A percentile compares a stretch with the other conserved stretches of the same genome.
phyloP scores from a whole-genome alignment of 2,797 vertebrate genomes.

The Mormyrops boulengeri region DNA sequence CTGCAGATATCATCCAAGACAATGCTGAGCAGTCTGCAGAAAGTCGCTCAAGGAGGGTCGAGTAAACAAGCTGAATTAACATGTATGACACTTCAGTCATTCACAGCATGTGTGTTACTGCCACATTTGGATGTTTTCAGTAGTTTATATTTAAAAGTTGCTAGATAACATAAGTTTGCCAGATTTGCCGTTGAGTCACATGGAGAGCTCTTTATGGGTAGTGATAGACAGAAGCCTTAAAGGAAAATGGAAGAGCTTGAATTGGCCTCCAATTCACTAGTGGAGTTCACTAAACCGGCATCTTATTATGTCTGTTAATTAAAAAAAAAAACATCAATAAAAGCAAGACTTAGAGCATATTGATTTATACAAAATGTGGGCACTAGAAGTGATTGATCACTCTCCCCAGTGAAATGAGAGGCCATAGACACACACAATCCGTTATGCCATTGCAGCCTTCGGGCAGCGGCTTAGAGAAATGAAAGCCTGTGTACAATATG shows the following conservation, averaged over 20 bases:
- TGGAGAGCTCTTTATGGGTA: not conserved
- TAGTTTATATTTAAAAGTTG: not conserved
- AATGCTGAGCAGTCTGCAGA: not conserved
- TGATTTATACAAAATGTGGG: not conserved
- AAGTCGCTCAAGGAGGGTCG: not conserved
- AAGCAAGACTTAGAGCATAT: not conserved
- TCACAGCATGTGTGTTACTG: not conserved
- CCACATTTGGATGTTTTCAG: not conserved
- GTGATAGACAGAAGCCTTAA: not conserved
- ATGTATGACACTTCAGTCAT: not conserved
- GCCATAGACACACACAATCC: not conserved
- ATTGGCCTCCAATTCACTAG: not conserved
- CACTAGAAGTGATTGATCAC: not conserved
- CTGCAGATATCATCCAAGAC: not conserved
- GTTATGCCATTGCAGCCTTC: not conserved
- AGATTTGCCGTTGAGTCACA: not conserved
- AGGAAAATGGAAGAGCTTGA: not conserved
- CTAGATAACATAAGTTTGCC: not conserved
- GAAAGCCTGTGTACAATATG: not conserved
- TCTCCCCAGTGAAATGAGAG: not conserved
- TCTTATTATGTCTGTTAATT: conserved; percentile 8
- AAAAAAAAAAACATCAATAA: conserved; percentile 10
- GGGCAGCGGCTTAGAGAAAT: not conserved
- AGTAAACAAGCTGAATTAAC: not conserved
- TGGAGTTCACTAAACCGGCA: not conserved